Evolutionary conservation across 1,140 invertebrate species (phyloP).

Genomic region (Drosophila virilis): DNA sequence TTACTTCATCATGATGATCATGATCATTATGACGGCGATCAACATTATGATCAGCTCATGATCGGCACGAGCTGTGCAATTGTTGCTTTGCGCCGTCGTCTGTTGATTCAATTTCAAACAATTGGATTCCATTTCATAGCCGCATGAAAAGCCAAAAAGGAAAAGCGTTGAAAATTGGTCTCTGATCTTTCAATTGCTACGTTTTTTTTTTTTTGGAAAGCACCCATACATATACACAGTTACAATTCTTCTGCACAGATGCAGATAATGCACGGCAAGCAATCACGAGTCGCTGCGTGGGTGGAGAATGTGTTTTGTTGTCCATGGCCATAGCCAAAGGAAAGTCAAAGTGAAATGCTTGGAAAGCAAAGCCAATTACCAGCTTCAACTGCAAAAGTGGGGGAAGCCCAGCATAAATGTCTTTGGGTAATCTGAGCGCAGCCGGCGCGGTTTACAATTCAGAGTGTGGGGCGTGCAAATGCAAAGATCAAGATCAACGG

Average conservation of each 20-base stretch:
- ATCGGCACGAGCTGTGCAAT: slow-evolving; percentile 51
- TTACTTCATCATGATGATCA: slow-evolving; percentile 46
- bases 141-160: slow-evolving; percentile 60
- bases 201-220: slow-evolving; percentile 57
- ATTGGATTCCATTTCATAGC: slow-evolving; percentile 66
- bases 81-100: slow-evolving; percentile 36
- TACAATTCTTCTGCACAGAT: slow-evolving; percentile 13
- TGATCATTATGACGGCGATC: slow-evolving; percentile 9
- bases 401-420: slow-evolving; percentile 35
- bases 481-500: slow-evolving; percentile 61
- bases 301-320: slow-evolving; percentile 51
- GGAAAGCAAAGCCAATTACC: slow-evolving; percentile 76
- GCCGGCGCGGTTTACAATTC: slow-evolving; percentile 35
- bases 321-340: slow-evolving; percentile 42
- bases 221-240: slow-evolving; percentile 15
- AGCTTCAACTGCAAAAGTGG: slow-evolving; percentile 12
- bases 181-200: slow-evolving; percentile 51
- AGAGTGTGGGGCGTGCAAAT: slow-evolving; percentile 40
- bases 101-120: slow-evolving; percentile 56
- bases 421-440: slow-evolving; percentile 46
- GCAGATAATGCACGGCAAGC: slow-evolving; percentile 8
- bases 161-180: slow-evolving; percentile 79
- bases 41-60: slow-evolving; percentile 58
- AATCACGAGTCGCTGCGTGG: slow-evolving; percentile 56
- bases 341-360: slow-evolving; percentile 80